Base-by-base conservation (phyloP, 2,113 vertebrate species). In the Glaucidium brasilianum region DNA sequence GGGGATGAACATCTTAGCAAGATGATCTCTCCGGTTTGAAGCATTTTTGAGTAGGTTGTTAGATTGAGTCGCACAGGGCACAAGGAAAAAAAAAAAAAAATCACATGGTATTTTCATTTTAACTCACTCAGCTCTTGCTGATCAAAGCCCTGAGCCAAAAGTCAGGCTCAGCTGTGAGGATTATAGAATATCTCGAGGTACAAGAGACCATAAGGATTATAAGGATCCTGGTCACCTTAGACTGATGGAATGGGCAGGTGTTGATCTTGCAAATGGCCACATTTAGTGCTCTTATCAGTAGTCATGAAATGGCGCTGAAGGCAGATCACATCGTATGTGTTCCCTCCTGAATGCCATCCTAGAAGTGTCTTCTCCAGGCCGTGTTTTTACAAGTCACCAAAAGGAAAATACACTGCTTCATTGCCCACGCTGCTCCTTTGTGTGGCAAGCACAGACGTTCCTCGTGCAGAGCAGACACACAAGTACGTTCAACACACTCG, bases 61-160 rank as follows among this genome's bases (percentile, higher is more conserved):
- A 53, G 69, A 41, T 8, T 39, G 25, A 0, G 0, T 79, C 1
- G 0, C 50, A 47, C 10, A 41, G 5, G 27, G 7, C 15, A 41
- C 0, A 1, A 25, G 23, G 2, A 56, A 56, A 75, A 59, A 23
- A 4, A 53, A 10, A 14, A n/a, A 11, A 39, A 12, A 21, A 29
- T 18, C 43, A 15, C 15, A 21, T 4, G 2, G 12, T 41, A 35
- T 73, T 86, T 88, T 85, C 6, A 23, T 88, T 81, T 63, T 73
- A 85, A 77, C 8, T 83, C 3, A 0, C 26, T 27, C 71, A 69
- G 17, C n/a, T 85, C 45, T 69, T 85, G 22, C 45, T 39, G n/a
- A 50, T 83, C 35, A 50, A 69, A 75, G 49, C n/a, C 29, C 15
- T 39, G n/a, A 85, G 52, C 14, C 39, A 43, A 43, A 83, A 76